Evolutionary conservation across 2,888 invertebrate species (phyloP).

Genomic region (Diplolepis rosae): DNA sequence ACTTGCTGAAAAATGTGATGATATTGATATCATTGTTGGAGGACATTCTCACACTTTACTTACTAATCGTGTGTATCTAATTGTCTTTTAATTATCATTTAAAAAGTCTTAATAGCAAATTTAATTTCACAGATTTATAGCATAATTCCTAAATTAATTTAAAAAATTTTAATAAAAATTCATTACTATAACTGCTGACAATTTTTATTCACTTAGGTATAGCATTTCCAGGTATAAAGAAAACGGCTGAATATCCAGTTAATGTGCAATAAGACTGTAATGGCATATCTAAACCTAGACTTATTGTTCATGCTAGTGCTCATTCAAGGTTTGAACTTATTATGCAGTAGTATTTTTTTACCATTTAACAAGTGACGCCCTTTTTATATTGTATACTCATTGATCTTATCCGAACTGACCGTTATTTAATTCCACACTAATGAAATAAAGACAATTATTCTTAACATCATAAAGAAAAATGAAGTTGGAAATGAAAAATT

Average conservation of each 20-base stretch:
- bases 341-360: background rate
- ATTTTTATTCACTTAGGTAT: slow-evolving; percentile 51
- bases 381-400: background rate
- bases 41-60: slow-evolving; percentile 88
- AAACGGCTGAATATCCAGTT: slow-evolving; percentile 84
- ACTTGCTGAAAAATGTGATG: slow-evolving; percentile 80
- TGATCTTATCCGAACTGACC: background rate
- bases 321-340: slow-evolving; percentile 76
- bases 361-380: slow-evolving; percentile 62
- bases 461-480: too few relatives aligned
- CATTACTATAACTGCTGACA: too few relatives aligned
- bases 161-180: too few relatives aligned
- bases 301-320: slow-evolving; percentile 84
- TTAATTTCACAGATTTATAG: too few relatives aligned
- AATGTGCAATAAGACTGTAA: slow-evolving; percentile 77
- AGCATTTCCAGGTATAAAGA: too few relatives aligned
- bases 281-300: slow-evolving; percentile 78
- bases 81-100: too few relatives aligned
- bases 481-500: slow-evolving; percentile 37
- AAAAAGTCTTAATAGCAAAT: too few relatives aligned
- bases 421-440: too few relatives aligned
- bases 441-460: too few relatives aligned
- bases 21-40: slow-evolving; percentile 87
- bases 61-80: slow-evolving; percentile 75
- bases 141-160: too few relatives aligned